phyloP scores from a whole-genome alignment of 1,140 invertebrate genomes.

The Drosophila athabasca region DNA sequence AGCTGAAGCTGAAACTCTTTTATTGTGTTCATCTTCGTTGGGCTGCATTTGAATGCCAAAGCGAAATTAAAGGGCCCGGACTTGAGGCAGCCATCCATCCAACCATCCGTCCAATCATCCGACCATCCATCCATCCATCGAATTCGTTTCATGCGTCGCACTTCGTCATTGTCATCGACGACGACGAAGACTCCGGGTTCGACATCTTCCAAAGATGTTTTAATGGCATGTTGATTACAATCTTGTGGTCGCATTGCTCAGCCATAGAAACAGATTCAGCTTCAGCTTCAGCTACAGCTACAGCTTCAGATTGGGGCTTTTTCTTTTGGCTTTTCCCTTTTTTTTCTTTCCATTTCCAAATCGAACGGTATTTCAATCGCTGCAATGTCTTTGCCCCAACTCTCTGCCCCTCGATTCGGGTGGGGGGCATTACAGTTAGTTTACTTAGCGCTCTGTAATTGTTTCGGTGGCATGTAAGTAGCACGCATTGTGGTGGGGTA shows the following conservation, averaged over 20 bases:
- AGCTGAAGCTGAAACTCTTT: not conserved
- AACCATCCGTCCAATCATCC: slow-evolving; percentile 14
- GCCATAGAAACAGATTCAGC: not conserved
- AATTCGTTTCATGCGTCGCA: slow-evolving; percentile 71
- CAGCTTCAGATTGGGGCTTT: slow-evolving; percentile 29
- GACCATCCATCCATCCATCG: slow-evolving; percentile 47
- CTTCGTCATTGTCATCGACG: slow-evolving; percentile 76
- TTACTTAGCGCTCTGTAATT: slow-evolving; percentile 81
- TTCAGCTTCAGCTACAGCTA: too few relatives aligned
- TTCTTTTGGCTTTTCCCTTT: slow-evolving; percentile 61
- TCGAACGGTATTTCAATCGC: slow-evolving; percentile 73
- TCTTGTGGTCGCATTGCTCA: slow-evolving; percentile 67
- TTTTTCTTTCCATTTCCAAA: slow-evolving; percentile 35
- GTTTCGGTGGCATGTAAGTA: slow-evolving; percentile 82
- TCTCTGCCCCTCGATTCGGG: not conserved
- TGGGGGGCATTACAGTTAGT: slow-evolving; percentile 72
- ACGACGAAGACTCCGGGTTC: slow-evolving; percentile 34
- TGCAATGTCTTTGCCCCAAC: not conserved
- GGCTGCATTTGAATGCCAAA: slow-evolving; percentile 79
- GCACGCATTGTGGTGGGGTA: slow-evolving; percentile 64
- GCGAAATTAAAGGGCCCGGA: slow-evolving; percentile 65
- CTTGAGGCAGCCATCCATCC: slow-evolving; percentile 17
- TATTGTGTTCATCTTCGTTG: slow-evolving; percentile 59
- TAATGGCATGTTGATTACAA: slow-evolving; percentile 83
- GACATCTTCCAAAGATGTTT: slow-evolving; percentile 77